phyloP scores from a whole-genome alignment of 2,113 vertebrate species.

The Atlantisia rogersi region DNA sequence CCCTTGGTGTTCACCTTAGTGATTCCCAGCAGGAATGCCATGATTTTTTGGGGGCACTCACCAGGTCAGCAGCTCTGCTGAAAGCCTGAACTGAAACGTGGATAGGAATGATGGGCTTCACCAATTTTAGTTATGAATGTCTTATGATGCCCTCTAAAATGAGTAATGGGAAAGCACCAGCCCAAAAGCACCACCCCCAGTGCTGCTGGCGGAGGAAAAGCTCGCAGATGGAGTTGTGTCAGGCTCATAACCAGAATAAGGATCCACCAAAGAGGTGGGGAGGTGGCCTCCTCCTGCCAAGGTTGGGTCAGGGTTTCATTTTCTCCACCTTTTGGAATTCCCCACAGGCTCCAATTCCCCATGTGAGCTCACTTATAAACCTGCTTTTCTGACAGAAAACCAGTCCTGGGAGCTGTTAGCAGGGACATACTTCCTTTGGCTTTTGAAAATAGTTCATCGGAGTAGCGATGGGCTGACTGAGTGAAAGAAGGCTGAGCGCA shows the following conservation, averaged over 20 bases:
- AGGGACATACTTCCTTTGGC: neutral
- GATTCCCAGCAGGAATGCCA: neutral
- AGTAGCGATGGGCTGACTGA: neutral
- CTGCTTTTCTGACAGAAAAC: neutral
- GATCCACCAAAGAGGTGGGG: neutral
- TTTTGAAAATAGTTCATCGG: neutral
- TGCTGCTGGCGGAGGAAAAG: rapidly evolving
- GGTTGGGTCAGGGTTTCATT: neutral
- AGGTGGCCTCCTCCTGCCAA: neutral
- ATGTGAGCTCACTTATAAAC: neutral
- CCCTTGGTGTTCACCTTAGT: neutral
- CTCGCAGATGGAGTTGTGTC: rapidly evolving
- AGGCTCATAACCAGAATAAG: neutral
- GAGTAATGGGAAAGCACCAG: neutral
- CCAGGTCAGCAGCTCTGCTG: neutral
- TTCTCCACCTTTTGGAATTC: neutral
- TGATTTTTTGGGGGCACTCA: neutral
- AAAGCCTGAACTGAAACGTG: neutral
- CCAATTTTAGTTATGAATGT: neutral
- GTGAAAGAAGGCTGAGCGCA: neutral
- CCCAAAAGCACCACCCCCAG: rapidly evolving
- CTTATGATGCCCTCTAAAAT: neutral
- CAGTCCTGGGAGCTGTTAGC: neutral
- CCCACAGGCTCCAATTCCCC: neutral
- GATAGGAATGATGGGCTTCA: neutral